A percentile compares a stretch with the other conserved stretches of the same genome.
phyloP scores from a whole-genome alignment of 2,113 vertebrate species.

The Micronycteris hirsuta region DNA sequence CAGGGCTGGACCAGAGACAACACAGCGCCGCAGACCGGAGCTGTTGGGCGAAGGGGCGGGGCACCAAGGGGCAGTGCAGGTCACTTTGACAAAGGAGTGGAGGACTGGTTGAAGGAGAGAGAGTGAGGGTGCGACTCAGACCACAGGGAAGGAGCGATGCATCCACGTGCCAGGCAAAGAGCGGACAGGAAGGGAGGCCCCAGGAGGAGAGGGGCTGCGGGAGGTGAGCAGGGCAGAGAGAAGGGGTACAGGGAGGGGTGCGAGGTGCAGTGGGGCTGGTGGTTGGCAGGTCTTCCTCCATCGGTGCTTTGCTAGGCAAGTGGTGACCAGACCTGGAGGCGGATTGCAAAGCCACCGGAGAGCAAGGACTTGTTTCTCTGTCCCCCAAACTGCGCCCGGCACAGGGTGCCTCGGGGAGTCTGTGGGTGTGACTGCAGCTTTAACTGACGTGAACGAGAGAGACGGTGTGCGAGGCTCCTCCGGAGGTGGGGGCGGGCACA shows the following conservation, averaged over 20 bases:
- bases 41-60: background rate
- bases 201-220: background rate
- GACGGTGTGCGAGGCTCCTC: too few species aligned
- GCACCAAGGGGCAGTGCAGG: background rate
- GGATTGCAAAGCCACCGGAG: background rate
- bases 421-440: background rate
- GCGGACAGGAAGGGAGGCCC: fast-evolving
- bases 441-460: too few species aligned
- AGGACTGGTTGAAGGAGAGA: background rate
- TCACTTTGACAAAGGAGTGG: background rate
- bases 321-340: background rate
- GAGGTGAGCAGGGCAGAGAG: background rate
- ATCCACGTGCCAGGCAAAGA: background rate
- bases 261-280: background rate
- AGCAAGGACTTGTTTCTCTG: too few species aligned
- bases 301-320: background rate
- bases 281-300: background rate
- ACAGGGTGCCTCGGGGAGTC: background rate
- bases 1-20: background rate
- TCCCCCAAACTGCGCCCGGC: too few species aligned
- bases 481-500: too few species aligned
- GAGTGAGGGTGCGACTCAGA: fast-evolving
- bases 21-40: background rate
- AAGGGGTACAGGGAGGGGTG: background rate
- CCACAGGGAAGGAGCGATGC: background rate